phyloP scores from a whole-genome alignment of 1,140 invertebrate species.

The Microplitis demolitor region DNA sequence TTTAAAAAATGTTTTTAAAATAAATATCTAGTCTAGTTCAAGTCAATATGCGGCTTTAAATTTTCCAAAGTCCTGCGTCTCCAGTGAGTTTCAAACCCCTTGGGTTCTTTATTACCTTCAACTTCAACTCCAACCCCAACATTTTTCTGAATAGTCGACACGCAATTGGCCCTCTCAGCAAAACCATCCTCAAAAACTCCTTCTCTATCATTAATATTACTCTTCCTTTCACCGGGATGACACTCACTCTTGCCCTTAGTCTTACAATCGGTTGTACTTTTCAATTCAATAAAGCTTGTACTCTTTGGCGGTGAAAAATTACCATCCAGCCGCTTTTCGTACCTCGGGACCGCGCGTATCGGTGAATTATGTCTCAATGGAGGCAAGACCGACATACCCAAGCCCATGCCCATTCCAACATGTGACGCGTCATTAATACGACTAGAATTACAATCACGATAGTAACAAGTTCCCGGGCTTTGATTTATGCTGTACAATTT shows the following conservation, averaged over 20 bases:
- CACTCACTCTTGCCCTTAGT: not conserved
- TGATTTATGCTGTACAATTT: conserved; percentile 49
- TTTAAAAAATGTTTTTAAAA: no score
- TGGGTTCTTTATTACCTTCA: not conserved
- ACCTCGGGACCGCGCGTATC: no score
- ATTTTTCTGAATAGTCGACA: not conserved
- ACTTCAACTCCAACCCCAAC: not conserved
- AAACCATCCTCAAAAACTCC: no score
- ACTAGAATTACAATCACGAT: conserved; percentile 39
- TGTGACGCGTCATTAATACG: not conserved
- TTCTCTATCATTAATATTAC: no score
- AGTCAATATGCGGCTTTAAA: not conserved
- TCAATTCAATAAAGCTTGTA: no score
- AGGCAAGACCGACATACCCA: not conserved
- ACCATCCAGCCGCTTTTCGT: no score
- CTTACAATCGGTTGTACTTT: no score
- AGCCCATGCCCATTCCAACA: not conserved
- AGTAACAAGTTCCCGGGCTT: conserved; percentile 37
- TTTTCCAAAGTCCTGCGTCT: not conserved
- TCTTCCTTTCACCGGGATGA: not conserved
- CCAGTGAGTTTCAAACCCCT: not conserved
- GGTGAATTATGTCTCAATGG: no score
- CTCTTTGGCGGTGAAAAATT: no score
- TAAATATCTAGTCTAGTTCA: no score
- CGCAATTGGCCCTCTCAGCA: not conserved